These are phyloP conservation scores for Neogobius melanostomus DNA, from an alignment of 2,113 vertebrate species.

Conservation along the genomic window DNA sequence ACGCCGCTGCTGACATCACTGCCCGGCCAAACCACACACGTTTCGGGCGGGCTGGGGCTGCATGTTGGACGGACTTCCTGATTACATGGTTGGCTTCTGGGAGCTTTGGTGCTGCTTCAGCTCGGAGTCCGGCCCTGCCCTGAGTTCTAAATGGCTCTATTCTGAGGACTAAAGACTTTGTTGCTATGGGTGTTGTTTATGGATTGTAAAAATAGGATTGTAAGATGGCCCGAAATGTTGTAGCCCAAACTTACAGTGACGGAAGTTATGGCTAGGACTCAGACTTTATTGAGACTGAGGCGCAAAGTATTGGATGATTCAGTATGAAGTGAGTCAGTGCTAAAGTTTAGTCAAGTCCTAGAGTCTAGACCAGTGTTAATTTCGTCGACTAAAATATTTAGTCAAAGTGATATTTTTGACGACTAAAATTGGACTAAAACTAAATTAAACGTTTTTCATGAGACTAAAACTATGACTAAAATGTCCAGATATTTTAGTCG, in stretches of 20 bases:
- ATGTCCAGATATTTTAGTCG: too few relatives aligned
- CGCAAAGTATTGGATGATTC: too few relatives aligned
- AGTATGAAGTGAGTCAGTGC: too few relatives aligned
- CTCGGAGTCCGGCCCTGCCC: conserved; percentile 37
- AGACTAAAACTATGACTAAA: too few relatives aligned
- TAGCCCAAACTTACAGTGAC: neutral
- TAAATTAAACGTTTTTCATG: too few relatives aligned
- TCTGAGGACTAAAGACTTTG: conserved; percentile 35
- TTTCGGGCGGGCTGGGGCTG: conserved; percentile 66
- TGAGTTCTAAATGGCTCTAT: conserved; percentile 57
- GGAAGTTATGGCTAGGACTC: neutral
- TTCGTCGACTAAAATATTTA: too few relatives aligned
- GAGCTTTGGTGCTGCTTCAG: conserved; percentile 31
- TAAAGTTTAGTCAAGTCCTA: too few relatives aligned
- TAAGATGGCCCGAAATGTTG: neutral
- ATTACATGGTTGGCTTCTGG: conserved; percentile 52
- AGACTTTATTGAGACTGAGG: too few relatives aligned
- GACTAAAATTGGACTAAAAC: too few relatives aligned
- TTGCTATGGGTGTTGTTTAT: conserved; percentile 6
- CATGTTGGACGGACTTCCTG: conserved; percentile 66
- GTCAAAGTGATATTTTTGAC: too few relatives aligned
- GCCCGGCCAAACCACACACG: conserved; percentile 64
- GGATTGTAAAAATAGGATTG: neutral
- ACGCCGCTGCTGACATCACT: conserved; percentile 75
- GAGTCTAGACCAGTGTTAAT: too few relatives aligned